Evolutionary conservation across 2,797 vertebrate genomes (phyloP), one percentile per base, ranked within the genome.

Genomic region (Bucorvus abyssinicus): DNA sequence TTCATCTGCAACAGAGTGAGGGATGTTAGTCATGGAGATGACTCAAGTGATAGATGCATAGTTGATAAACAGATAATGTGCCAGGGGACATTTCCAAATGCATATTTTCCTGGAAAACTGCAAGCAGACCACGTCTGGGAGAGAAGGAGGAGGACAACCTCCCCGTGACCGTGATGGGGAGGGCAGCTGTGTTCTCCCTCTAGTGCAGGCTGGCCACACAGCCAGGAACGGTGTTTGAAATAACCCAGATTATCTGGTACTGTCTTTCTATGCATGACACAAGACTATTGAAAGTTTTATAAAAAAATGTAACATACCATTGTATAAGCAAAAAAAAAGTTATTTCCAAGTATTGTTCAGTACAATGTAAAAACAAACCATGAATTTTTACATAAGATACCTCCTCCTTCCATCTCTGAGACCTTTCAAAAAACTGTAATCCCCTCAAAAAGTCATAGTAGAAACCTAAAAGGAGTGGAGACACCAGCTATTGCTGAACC

Each of bases 21-120:
- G 47, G 57, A 27, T 55, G 57, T 91, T 97, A 95, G 95, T 91
- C 93, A 95, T 0, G 0, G 71, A 77, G 59, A 92, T 88, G 89
- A 94, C 53, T 96, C 93, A 93, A 90, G 87, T 81, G 92, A 84
- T 38, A 57, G 90, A 77, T 86, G 73, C 0, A 0, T 52, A 65
- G 74, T 83, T 36, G 34, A 50, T 52, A 70, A 93, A 87, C 30
- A 74, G 83, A 60, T 78, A 65, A 74, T 17, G 14, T 92, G 76
- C 79, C 57, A 52, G 52, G 44, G 86, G 68, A 83, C 70, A 49
- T 86, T 77, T 79, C 52, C 52, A 94, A 92, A 80, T 1, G 16
- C 70, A 84, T 36, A 30, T 76, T 78, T 90, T 90, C 34, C 71
- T 89, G 82, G 68, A 56, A 93, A 92, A 63, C 70, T 65, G 52